These are phyloP conservation scores for Microcebus tavaratra DNA, from an alignment of 2,113 vertebrate genomes.

Conservation along the genomic window DNA sequence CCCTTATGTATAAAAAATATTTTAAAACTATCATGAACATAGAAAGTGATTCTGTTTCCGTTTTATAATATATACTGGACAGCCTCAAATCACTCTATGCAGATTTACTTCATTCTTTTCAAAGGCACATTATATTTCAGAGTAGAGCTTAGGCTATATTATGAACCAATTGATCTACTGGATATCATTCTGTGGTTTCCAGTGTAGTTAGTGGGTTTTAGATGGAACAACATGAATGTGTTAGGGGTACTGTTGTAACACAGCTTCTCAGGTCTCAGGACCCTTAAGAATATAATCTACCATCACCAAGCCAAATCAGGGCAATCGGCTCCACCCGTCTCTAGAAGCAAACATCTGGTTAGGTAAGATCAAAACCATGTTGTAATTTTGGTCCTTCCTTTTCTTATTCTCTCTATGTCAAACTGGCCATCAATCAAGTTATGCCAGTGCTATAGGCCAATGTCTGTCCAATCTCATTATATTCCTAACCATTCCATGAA, in stretches of 20 bases:
- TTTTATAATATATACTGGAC: neutral
- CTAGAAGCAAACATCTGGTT: neutral
- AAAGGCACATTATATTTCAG: neutral
- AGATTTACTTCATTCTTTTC: neutral
- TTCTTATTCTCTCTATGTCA: neutral
- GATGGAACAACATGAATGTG: rapidly evolving
- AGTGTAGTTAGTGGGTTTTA: neutral
- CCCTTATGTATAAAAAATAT: neutral
- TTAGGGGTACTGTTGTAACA: neutral
- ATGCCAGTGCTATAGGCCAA: neutral
- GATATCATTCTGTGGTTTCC: neutral
- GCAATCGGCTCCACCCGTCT: no score
- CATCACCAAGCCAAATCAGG: no score
- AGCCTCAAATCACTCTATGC: neutral
- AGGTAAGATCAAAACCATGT: neutral
- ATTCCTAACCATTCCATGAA: neutral
- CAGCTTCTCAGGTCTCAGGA: neutral
- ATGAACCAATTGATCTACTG: neutral
- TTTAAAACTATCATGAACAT: neutral
- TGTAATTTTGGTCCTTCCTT: neutral
- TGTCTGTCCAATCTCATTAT: neutral
- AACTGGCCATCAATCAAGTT: neutral
- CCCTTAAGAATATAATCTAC: no score
- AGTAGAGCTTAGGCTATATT: neutral
- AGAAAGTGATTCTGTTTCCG: neutral